phyloP scores from a whole-genome alignment of 2,888 invertebrate genomes.

The Meloe dianella region DNA sequence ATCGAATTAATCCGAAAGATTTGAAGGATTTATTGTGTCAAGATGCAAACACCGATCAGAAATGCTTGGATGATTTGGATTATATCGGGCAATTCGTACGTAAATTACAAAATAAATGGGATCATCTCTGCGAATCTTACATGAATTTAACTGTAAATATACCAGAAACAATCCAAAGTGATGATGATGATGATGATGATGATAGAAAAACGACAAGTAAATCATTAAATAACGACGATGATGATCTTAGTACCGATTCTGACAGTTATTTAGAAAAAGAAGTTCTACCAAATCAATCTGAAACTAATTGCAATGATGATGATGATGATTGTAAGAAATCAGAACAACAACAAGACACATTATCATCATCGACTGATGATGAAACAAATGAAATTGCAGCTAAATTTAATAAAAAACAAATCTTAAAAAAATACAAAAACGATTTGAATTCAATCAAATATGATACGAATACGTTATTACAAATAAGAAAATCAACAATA shows the following conservation, averaged over 20 bases:
- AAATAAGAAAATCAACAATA: conserved; percentile 53
- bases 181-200: conserved; percentile 40
- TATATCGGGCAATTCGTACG: conserved; percentile 57
- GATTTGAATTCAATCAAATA: conserved; percentile 53
- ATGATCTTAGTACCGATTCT: conserved; percentile 55
- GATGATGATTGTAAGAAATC: conserved; percentile 34
- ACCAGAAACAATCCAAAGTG: conserved; percentile 42
- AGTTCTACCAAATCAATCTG: conserved; percentile 49
- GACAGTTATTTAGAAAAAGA: conserved; percentile 57
- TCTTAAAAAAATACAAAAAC: conserved; percentile 54
- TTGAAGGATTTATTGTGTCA: conserved; percentile 65
- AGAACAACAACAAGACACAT: conserved; percentile 26
- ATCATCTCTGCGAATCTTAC: conserved; percentile 57
- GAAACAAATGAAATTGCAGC: conserved; percentile 55
- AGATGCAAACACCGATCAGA: conserved; percentile 52
- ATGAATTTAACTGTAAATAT: conserved; percentile 55
- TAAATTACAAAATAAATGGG: conserved; percentile 57
- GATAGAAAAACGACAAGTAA: background rate
- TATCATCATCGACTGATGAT: conserved; percentile 52
- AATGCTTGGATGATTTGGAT: conserved; percentile 52
- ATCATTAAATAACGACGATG: conserved; percentile 46
- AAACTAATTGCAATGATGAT: conserved; percentile 45
- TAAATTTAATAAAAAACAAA: conserved; percentile 45
- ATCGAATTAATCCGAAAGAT: conserved; percentile 67
- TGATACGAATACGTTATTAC: conserved; percentile 56